Evolutionary conservation across 2,113 vertebrate genomes (phyloP).

Genomic region (Rhagologus leucostigma): DNA sequence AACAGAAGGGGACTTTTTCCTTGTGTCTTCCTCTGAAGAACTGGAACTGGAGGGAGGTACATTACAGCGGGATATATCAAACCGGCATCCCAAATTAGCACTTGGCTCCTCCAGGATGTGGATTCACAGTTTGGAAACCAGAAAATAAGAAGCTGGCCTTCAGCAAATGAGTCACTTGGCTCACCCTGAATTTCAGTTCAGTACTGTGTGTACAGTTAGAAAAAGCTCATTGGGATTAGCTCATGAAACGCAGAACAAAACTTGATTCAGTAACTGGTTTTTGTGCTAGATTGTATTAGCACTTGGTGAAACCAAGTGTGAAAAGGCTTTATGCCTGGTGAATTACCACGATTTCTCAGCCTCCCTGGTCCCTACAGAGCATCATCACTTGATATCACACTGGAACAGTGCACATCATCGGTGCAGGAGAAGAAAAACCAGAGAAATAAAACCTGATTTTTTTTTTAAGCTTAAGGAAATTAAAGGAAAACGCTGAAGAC

Average conservation of each 20-base stretch:
- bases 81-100: background rate
- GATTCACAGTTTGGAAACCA: background rate
- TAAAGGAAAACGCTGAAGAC: background rate
- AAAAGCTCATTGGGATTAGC: background rate
- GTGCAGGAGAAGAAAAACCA: background rate
- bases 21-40: background rate
- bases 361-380: background rate
- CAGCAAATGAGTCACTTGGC: background rate
- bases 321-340: background rate
- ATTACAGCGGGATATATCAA: rapidly evolving
- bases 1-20: background rate
- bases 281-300: background rate
- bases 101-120: background rate
- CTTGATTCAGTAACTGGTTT: background rate
- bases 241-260: background rate
- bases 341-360: background rate
- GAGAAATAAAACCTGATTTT: background rate
- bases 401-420: rapidly evolving
- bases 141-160: background rate
- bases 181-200: background rate
- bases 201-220: background rate
- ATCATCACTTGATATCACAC: background rate
- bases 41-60: background rate
- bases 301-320: background rate
- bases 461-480: background rate